Conservation (phyloP, 2,113 vertebrate species). For the Butorides virescens region DNA sequence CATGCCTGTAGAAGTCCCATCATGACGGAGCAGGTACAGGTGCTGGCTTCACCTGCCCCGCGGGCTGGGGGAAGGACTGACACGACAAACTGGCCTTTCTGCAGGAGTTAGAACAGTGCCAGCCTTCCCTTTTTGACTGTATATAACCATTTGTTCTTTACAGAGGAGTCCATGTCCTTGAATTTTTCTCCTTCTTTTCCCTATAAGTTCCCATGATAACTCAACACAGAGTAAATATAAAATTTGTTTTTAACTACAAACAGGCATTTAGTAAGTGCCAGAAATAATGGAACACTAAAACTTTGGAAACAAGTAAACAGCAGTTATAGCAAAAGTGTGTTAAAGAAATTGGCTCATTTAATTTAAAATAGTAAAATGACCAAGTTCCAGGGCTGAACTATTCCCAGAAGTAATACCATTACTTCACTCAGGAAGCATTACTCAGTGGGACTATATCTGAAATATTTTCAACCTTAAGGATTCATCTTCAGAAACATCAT, state of each 20-base stretch:
- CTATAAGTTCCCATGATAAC: neutral
- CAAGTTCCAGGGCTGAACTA: neutral
- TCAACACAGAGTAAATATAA: neutral
- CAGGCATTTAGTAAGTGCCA: neutral
- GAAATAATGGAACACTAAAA: neutral
- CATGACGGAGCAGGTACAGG: neutral
- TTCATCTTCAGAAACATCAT: constrained; percentile 31
- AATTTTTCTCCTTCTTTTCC: neutral
- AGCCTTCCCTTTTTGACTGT: neutral
- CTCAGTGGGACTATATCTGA: constrained; percentile 4
- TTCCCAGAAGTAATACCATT: neutral
- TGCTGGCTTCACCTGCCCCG: neutral
- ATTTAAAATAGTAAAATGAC: constrained; percentile 18
- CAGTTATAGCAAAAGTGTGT: neutral
- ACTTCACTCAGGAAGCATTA: constrained; percentile 54
- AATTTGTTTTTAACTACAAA: neutral
- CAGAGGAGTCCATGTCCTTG: neutral
- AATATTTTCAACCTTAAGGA: neutral
- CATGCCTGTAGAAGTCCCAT: rapidly evolving
- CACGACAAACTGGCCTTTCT: neutral
- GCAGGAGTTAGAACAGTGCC: neutral
- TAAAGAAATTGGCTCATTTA: neutral
- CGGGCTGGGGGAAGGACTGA: neutral
- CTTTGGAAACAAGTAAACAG: neutral
- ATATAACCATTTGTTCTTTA: neutral